Evolutionary conservation across 2,113 vertebrate genomes (phyloP).

Genomic region (Agelaius phoeniceus): DNA sequence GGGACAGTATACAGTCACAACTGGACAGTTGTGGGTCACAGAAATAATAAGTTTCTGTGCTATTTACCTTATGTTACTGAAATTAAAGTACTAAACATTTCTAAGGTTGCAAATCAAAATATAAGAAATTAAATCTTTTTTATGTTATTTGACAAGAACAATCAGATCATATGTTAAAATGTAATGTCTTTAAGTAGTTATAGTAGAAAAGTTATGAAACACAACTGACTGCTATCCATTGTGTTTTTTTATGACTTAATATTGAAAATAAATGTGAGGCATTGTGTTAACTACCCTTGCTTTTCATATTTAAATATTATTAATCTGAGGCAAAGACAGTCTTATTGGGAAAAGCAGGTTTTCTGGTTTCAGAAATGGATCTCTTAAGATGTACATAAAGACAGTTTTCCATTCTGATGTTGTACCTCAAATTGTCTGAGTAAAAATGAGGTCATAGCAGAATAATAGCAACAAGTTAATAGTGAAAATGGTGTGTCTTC

Average conservation of each 20-base stretch:
- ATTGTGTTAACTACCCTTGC: background rate
- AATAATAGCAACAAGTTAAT: background rate
- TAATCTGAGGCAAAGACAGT: background rate
- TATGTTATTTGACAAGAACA: background rate
- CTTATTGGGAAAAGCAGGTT: background rate
- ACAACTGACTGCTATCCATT: background rate
- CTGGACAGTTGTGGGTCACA: background rate
- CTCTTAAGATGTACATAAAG: rapidly evolving
- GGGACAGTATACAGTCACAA: background rate
- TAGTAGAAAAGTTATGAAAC: background rate
- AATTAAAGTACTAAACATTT: background rate
- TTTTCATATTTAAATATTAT: background rate
- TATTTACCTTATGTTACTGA: background rate
- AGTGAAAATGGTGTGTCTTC: background rate
- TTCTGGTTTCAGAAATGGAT: background rate
- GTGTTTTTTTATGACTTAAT: background rate
- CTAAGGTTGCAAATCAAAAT: background rate
- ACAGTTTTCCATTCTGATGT: background rate
- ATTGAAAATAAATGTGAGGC: background rate
- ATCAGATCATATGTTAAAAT: background rate
- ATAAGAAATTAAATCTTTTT: background rate
- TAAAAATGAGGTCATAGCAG: background rate
- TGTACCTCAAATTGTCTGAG: background rate
- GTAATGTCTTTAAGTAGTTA: background rate
- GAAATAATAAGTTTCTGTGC: background rate